Evolutionary conservation across 2,888 invertebrate species (phyloP).

Genomic region (Nemotelus nigrinus): DNA sequence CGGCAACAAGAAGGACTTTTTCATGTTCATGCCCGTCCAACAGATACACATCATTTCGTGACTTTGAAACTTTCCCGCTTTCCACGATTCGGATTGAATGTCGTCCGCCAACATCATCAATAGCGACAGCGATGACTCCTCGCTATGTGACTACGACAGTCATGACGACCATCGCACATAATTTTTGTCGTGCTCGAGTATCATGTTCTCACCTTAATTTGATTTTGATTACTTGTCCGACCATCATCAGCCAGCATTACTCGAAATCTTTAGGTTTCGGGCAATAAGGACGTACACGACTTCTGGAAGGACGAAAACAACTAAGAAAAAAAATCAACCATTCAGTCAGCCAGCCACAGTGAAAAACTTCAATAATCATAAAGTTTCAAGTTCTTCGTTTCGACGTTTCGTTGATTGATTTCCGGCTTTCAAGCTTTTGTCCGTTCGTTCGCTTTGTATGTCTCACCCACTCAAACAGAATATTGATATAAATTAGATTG

Average conservation of each 20-base stretch:
- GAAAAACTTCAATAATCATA: slow-evolving; percentile 3
- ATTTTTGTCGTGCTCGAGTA: slow-evolving; percentile 8
- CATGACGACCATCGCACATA: not conserved
- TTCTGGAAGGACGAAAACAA: not conserved
- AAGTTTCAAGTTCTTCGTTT: not conserved
- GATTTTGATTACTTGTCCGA: slow-evolving; percentile 27
- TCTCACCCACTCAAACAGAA: not conserved
- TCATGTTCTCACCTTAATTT: slow-evolving; percentile 39
- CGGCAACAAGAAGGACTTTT: not conserved
- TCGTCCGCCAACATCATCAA: too few species aligned
- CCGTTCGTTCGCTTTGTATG: not conserved
- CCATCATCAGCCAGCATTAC: not conserved
- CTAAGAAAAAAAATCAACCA: not conserved
- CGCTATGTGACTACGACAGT: not conserved
- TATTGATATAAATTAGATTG: not conserved
- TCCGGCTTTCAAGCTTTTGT: slow-evolving; percentile 15
- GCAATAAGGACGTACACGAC: not conserved
- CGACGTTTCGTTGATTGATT: slow-evolving; percentile 30
- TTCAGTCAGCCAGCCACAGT: not conserved
- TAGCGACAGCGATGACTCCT: too few species aligned
- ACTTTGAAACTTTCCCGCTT: slow-evolving; percentile 10
- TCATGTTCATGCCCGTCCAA: too few species aligned
- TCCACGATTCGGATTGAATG: not conserved
- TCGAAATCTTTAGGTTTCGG: too few species aligned
- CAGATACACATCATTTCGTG: not conserved